phyloP scores from a whole-genome alignment of 2,113 vertebrate genomes.

The Echinops telfairi region DNA sequence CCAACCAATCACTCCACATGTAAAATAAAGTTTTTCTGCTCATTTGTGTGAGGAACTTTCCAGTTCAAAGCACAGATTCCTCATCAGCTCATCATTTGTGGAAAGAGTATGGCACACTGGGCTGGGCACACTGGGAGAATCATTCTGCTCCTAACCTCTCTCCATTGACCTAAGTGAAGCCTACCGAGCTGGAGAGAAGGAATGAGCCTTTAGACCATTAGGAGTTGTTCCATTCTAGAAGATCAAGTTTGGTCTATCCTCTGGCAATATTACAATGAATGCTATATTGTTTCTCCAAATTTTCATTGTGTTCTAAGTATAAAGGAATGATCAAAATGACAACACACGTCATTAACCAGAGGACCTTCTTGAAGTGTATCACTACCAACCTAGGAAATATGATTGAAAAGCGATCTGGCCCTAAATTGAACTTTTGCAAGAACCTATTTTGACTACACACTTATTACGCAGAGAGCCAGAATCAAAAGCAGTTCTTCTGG shows the following conservation, averaged over 20 bases:
- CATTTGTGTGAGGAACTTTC: background rate
- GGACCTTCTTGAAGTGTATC: background rate
- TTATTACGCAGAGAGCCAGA: background rate
- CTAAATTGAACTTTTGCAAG: background rate
- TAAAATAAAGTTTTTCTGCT: background rate
- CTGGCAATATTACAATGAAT: background rate
- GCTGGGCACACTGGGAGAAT: background rate
- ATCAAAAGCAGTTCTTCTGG: background rate
- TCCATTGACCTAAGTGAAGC: background rate
- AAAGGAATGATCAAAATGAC: background rate
- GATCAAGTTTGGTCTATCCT: no score
- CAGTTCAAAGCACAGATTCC: background rate
- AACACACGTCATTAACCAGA: background rate
- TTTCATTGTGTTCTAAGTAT: background rate
- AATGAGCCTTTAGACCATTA: background rate
- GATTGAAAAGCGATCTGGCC: background rate
- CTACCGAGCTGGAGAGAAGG: background rate
- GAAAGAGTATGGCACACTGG: background rate
- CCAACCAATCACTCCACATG: background rate
- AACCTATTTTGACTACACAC: background rate
- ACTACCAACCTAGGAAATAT: background rate
- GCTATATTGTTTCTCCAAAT: background rate
- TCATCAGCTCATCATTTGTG: background rate
- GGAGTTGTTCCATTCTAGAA: no score
- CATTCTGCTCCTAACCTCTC: background rate